A percentile compares a stretch with the other conserved stretches of the same genome.
phyloP scores from a whole-genome alignment of 1,140 invertebrate genomes.

The Branchinecta lindahli region DNA sequence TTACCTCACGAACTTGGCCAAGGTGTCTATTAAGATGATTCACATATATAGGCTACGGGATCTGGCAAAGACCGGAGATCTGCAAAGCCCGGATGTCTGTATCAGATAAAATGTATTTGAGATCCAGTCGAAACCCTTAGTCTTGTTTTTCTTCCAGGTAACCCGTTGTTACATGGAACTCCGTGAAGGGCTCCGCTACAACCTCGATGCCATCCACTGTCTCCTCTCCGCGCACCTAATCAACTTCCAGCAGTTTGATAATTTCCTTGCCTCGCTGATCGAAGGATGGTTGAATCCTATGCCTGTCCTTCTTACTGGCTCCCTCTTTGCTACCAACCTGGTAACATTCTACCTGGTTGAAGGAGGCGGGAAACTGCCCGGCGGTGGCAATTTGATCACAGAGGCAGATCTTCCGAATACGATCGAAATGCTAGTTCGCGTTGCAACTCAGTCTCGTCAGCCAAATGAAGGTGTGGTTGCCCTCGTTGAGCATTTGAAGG shows the following conservation, averaged over 20 bases:
- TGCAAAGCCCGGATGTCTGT: no score
- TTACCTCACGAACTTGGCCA: no score
- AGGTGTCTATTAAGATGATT: no score
- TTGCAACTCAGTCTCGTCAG: constrained; percentile 45
- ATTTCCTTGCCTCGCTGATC: constrained; percentile 66
- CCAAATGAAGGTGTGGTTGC: constrained; percentile 39
- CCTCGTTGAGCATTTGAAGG: constrained; percentile 55
- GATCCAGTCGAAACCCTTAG: no score
- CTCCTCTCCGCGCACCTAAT: constrained; percentile 57
- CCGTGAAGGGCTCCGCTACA: constrained; percentile 72
- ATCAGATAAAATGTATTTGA: no score
- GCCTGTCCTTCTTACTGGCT: constrained; percentile 63
- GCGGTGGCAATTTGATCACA: constrained; percentile 41
- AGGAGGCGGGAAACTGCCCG: constrained; percentile 38
- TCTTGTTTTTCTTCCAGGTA: constrained; percentile 13
- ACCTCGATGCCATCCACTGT: constrained; percentile 76
- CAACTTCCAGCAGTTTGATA: constrained; percentile 59
- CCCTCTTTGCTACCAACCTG: constrained; percentile 77
- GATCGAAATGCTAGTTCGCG: constrained; percentile 57
- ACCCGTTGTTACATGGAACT: constrained; percentile 49
- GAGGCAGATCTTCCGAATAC: constrained; percentile 73
- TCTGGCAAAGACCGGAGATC: no score
- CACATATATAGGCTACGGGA: no score
- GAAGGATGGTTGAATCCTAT: constrained; percentile 40
- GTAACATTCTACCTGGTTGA: constrained; percentile 75